Conservation (phyloP, 2,797 vertebrate species). For the Cetoscarus ocellatus region DNA sequence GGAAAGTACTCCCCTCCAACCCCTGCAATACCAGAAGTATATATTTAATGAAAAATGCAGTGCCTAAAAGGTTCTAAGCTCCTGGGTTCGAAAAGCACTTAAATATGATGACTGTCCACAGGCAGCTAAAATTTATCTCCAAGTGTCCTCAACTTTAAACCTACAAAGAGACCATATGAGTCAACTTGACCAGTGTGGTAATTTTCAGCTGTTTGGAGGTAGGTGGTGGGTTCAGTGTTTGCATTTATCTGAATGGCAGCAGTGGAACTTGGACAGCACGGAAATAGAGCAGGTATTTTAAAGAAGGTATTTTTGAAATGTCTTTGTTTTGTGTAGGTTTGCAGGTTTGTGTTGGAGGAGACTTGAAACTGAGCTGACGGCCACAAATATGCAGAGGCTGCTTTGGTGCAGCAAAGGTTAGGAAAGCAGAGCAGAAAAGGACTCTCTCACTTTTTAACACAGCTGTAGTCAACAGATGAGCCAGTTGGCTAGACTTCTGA, state of each 20-base stretch:
- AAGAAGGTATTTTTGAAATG: conserved; percentile 38
- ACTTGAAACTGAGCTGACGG: conserved; percentile 46
- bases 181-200: conserved; percentile 9
- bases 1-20: too few species aligned
- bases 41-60: too few species aligned
- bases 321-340: conserved; percentile 35
- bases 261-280: conserved; percentile 17
- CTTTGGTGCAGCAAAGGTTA: conserved; percentile 41
- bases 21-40: too few species aligned
- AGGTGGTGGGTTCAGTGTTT: conserved; percentile 3
- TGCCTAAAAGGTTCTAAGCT: too few species aligned
- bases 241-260: conserved; percentile 15
- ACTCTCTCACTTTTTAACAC: conserved; percentile 27
- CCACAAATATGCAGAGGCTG: conserved; percentile 65
- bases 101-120: conserved; percentile 1
- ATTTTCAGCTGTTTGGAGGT: conserved; percentile 5
- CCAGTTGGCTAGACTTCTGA: conserved; percentile 37
- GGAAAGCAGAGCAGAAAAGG: conserved; percentile 17
- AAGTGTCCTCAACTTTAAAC: conserved; percentile 4
- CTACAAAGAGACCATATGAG: conserved; percentile 10
- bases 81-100: too few species aligned
- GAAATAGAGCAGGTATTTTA: conserved; percentile 31
- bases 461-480: conserved; percentile 30
- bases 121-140: neutral
- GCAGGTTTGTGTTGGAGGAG: conserved; percentile 36